Base-by-base conservation (phyloP, 2,797 vertebrate species). In the Geotrypetes seraphini region DNA sequence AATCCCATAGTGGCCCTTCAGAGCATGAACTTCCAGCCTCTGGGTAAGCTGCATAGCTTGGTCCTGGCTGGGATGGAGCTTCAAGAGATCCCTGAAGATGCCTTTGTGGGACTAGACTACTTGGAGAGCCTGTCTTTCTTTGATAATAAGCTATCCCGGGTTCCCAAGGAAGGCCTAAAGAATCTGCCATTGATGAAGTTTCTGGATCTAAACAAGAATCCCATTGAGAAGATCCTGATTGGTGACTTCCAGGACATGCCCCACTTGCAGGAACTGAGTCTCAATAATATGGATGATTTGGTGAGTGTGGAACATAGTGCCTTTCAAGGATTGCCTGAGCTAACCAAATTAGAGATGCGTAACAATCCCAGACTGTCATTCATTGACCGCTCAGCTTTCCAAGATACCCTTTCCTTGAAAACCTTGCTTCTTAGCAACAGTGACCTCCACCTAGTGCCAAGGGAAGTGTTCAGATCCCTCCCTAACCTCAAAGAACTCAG, bases 71-170 rank as follows among this genome's bases (percentile, higher is more conserved):
- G 85, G 15, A 83, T 87, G 82, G 77, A 81, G 4, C 65, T 87
- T n/a, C 57, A 43, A 12, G 79, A 83, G 2, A 50, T 87, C 15
- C 85, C 85, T 1, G 33, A 76, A 0, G 65, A 73, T 2, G 79
- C 81, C 18, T 85, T 88, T 53, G 54, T 65, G 44, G 85, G 86
- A 8, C 66, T 88, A 5, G 81, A 87, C 48, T 75, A 82, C 60
- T 66, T 88, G 31, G 86, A 87, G 60, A 89, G 85, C n/a, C 75
- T 88, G 14, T 88, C 85, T 2, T 85, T 89, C 52, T 87, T 75
- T 2, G 74, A 84, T 56, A 89, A 87, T 60, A 68, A 51, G 24
- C 63, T 88, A 16, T 75, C 73, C 23, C 57, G 63, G 1, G 71
- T 89, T 12, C 86, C 86, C 19, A 74, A 70, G 18, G 72, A 75